Evolutionary conservation across 92 coral and sea anemone species (phyloP), one percentile per base, ranked within the genome.

Genomic region (Phymanthus crucifer): DNA sequence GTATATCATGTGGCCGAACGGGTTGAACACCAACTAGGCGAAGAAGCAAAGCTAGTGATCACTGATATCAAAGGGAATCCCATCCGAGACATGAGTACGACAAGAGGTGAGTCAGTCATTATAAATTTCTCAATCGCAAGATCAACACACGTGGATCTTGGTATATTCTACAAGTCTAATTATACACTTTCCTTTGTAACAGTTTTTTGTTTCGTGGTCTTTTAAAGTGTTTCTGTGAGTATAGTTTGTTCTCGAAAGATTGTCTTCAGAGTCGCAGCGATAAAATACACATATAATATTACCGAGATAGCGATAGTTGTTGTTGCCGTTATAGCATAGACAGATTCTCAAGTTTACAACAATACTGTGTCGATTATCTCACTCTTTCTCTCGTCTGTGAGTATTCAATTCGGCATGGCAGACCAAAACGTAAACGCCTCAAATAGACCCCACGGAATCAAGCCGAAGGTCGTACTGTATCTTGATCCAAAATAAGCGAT

Each of bases 31-130:
- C 84, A 68, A 34, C 31, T 66, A 33, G 78, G 71, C 32, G 77
- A 54, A 33, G 78, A 48, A 40, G 40, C 78, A 19, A 80, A 58
- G 71, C 85, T 81, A 2, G 78, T 81, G 1, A 52, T 81, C 21
- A 73, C 85, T 3, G 85, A 81, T 46, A 81, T 71, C 6, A 73
- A 81, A 23, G 85, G 79, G 40, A 72, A 81, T 50, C 85, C 79
- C 19, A 58, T 81, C 40, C 61, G 73, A 37, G 79, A 81, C 31
- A 81, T 72, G 85, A 58, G 56, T 48, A 19, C 48, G 64, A 81
- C 73, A 1, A 54, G 85, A 72, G 85, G 85, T 81, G 56, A 68
- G 84, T 37, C 50, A 2, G 50, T 45, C 50, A 45, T 45, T 8
- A 45, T 43, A 21, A 10, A 40, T 77, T 35, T 33, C 35, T 71